Percentiles rank a stretch among this genome's conserved stretches.
phyloP scores from a whole-genome alignment of 37 sponge, comb jelly and placozoan species.

The Chondrosia reniformis region DNA sequence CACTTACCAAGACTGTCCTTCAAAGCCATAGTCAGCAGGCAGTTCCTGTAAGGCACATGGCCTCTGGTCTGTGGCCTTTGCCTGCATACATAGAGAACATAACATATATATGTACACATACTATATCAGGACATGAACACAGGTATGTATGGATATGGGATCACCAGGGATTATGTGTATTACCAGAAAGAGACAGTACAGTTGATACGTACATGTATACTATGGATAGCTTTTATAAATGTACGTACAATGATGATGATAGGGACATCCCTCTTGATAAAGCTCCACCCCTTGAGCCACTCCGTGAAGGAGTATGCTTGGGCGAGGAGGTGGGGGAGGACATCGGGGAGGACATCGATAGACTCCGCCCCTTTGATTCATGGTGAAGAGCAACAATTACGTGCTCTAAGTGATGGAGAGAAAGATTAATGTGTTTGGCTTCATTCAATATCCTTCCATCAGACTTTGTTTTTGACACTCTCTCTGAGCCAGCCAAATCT shows the following conservation, averaged over 20 bases:
- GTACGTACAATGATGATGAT: slow-evolving; percentile 1
- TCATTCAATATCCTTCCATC: slow-evolving; percentile 67
- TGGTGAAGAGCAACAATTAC: slow-evolving; percentile 81
- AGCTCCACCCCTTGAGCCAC: background rate
- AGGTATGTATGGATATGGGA: background rate
- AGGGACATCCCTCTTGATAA: slow-evolving; percentile 9
- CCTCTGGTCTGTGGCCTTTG: slow-evolving; percentile 3
- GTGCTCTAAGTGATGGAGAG: slow-evolving; percentile 86
- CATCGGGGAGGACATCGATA: background rate
- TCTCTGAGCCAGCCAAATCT: slow-evolving; percentile 89
- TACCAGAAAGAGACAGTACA: too few relatives aligned
- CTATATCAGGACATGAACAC: background rate
- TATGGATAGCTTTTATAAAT: background rate
- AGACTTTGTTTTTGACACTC: slow-evolving; percentile 80
- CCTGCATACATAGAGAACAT: background rate
- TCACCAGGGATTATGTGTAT: too few relatives aligned
- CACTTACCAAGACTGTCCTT: slow-evolving; percentile 78
- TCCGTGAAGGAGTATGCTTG: background rate
- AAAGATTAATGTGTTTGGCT: slow-evolving; percentile 87
- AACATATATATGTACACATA: background rate
- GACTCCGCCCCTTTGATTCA: slow-evolving; percentile 24
- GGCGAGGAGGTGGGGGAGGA: slow-evolving; percentile 1
- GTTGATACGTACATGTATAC: too few relatives aligned
- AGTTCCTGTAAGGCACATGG: slow-evolving; percentile 85
- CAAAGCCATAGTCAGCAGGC: slow-evolving; percentile 83